phyloP scores from a whole-genome alignment of 2,888 invertebrate genomes.

The Nephrotoma flavescens region DNA sequence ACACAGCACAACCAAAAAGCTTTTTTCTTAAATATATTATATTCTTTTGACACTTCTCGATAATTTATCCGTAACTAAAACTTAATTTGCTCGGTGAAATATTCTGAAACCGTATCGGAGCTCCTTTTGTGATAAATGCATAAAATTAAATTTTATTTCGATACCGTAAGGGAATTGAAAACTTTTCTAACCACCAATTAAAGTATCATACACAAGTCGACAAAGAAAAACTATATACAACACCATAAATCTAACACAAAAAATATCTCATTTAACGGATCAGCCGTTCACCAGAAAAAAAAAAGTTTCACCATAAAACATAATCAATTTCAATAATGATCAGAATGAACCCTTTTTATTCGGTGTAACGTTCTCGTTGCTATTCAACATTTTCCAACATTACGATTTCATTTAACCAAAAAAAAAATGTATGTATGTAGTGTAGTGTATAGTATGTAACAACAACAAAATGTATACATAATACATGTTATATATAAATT shows the following conservation, averaged over 20 bases:
- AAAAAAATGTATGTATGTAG: background rate
- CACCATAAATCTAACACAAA: background rate
- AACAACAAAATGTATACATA: too few relatives aligned
- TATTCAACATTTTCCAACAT: background rate
- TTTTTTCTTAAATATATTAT: too few relatives aligned
- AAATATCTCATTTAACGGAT: background rate
- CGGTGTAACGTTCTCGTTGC: background rate
- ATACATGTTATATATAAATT: background rate
- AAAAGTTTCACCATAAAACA: background rate
- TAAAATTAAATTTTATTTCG: background rate
- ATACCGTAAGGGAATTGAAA: background rate
- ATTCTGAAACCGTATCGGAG: background rate
- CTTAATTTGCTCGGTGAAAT: too few relatives aligned
- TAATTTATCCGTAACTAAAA: too few relatives aligned
- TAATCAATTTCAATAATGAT: background rate
- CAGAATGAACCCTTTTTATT: background rate
- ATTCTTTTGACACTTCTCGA: too few relatives aligned
- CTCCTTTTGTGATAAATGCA: background rate
- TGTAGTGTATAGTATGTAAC: too few relatives aligned
- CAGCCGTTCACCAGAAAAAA: background rate
- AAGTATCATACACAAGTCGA: background rate
- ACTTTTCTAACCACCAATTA: background rate
- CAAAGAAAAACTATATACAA: background rate
- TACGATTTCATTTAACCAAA: background rate
- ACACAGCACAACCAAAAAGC: too few relatives aligned